Conservation (phyloP, 2,113 vertebrate species). For the Balaenoptera acutorostrata region DNA sequence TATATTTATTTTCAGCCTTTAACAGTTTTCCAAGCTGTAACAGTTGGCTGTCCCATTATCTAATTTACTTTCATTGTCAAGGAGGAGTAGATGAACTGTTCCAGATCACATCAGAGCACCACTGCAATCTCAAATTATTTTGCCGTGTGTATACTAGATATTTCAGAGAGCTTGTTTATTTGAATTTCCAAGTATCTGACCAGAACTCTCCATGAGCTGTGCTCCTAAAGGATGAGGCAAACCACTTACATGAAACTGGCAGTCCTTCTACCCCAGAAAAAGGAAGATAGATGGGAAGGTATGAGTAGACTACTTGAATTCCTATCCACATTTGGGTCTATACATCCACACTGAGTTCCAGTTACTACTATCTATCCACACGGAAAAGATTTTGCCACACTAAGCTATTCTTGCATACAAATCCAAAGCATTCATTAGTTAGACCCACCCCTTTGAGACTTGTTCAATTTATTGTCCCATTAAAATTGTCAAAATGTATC, state of each 20-base stretch:
- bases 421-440: not conserved
- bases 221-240: not conserved
- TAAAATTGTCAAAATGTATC: not conserved
- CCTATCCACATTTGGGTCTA: not conserved
- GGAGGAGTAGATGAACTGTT: not conserved
- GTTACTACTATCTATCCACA: not conserved
- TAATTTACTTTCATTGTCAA: constrained; percentile 47
- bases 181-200: not conserved
- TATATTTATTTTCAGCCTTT: not conserved
- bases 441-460: not conserved
- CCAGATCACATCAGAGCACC: constrained; percentile 4
- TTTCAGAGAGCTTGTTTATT: not conserved
- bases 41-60: not conserved
- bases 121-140: not conserved
- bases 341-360: not conserved
- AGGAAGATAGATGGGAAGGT: not conserved
- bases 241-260: not conserved
- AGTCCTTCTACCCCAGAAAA: not conserved
- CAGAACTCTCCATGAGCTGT: not conserved
- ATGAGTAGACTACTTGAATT: not conserved
- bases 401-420: not conserved
- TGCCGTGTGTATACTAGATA: not conserved
- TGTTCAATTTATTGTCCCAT: not conserved
- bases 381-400: not conserved
- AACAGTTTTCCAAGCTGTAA: not conserved